Evolutionary conservation across 2,888 invertebrate genomes (phyloP).

Genomic region (Sympetrum striolatum): DNA sequence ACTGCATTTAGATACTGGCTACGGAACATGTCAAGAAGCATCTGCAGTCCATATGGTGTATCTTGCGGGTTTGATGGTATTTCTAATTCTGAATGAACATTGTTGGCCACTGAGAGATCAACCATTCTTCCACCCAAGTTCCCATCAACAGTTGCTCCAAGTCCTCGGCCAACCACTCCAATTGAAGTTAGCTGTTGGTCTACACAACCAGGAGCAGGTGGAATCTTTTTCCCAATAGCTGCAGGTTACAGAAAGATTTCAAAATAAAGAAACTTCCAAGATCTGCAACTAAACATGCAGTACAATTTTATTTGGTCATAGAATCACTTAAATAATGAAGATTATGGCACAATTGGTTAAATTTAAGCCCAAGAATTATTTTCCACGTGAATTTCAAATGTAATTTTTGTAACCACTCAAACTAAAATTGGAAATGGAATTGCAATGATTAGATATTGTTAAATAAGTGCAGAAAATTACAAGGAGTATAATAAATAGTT

Average conservation of each 20-base stretch:
- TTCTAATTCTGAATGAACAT: slow-evolving; percentile 81
- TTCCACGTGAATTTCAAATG: not conserved
- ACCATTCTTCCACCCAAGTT: not conserved
- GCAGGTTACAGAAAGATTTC: slow-evolving; percentile 47
- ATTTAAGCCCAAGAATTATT: not conserved
- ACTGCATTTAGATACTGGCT: slow-evolving; percentile 86
- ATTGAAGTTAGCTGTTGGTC: slow-evolving; percentile 87
- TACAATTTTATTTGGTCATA: not conserved
- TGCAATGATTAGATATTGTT: too few relatives aligned
- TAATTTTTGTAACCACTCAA: too few relatives aligned
- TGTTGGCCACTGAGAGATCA: slow-evolving; percentile 52
- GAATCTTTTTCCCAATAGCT: slow-evolving; percentile 73
- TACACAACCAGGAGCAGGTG: slow-evolving; percentile 90
- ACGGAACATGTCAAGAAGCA: slow-evolving; percentile 83
- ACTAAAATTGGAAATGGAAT: too few relatives aligned
- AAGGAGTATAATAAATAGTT: too few relatives aligned
- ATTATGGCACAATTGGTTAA: not conserved
- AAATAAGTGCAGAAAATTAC: too few relatives aligned
- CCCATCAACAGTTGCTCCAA: slow-evolving; percentile 62
- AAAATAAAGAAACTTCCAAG: not conserved
- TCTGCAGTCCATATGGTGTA: slow-evolving; percentile 86
- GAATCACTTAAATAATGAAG: not conserved
- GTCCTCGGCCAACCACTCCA: slow-evolving; percentile 66
- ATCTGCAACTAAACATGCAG: not conserved
- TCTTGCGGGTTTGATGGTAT: slow-evolving; percentile 79